These are phyloP conservation scores for Gambusia yucatana DNA, from an alignment of 2,797 vertebrate species.

Conservation along the genomic window DNA sequence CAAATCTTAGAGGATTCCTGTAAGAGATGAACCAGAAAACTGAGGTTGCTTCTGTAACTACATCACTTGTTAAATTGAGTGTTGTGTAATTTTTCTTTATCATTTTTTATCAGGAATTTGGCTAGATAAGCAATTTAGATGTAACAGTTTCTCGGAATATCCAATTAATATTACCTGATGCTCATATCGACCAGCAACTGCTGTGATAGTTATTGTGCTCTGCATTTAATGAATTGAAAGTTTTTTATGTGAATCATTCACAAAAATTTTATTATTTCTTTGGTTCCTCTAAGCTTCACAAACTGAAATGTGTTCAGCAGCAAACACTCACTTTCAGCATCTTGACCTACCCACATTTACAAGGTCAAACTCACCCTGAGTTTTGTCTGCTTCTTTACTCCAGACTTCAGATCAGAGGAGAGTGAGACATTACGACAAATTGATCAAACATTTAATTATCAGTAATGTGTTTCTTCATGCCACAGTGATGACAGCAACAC, in stretches of 20 bases:
- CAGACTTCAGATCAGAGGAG: conserved; percentile 33
- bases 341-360: neutral
- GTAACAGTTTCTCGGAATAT: neutral
- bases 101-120: neutral
- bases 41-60: neutral
- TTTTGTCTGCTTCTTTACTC: conserved; percentile 36
- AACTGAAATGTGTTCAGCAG: conserved; percentile 34
- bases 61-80: neutral
- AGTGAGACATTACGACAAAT: too few relatives aligned
- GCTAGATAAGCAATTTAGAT: neutral
- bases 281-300: conserved; percentile 37
- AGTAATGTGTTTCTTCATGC: neutral
- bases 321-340: neutral
- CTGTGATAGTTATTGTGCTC: neutral
- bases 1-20: neutral
- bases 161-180: neutral
- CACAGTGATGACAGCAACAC: neutral
- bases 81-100: neutral
- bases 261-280: neutral
- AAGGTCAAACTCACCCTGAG: neutral
- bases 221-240: neutral
- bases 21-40: neutral
- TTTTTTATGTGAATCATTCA: neutral
- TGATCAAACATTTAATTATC: neutral
- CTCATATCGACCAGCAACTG: neutral